Evolutionary conservation across 2,797 vertebrate species (phyloP), one percentile per base, ranked within the genome.

Genomic region (Gobio occitaniae): DNA sequence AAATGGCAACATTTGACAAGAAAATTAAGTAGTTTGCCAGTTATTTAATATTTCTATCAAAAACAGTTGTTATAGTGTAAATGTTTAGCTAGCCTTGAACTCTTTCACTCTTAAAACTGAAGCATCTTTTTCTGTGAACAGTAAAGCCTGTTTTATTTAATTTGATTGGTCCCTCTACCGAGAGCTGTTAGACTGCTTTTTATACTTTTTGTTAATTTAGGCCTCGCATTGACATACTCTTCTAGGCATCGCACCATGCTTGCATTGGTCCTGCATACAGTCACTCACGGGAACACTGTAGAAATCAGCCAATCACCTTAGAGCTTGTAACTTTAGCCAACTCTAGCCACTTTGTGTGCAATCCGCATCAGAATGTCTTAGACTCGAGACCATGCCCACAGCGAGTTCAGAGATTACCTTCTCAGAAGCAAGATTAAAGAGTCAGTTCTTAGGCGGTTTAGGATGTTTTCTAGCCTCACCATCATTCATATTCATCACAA

Each of bases 401-500:
- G n/a, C n/a, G n/a, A n/a, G n/a, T n/a, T n/a, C n/a, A n/a, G n/a
- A n/a, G n/a, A n/a, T n/a, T n/a, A n/a, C 29, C 15, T 38, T 52
- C 44, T 82, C 38, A 74, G 17, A 74, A 63, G 44, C 70, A 29
- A 83, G 32, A 66, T 76, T 54, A 54, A 83, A 83, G 32, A 83
- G 41, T 68, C 47, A 68, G 61, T 44, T 83, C 82, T 83, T 25
- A 56, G 66, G 66, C 11, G 21, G 2, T 81, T 68, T 83, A 83
- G 61, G 59, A 52, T 75, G 29, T 68, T 68, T 68, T 44, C 32
- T 19, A 54, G 72, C 61, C 61, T 68, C 56, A 44, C 16, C 52
- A 61, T 84, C 65, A 84, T 78, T 84, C 66, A 78, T 84, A 84
- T 84, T 78, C 83, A 84, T 61, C 75, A 84, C 83, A 70, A 78